Evolutionary conservation across 2,797 vertebrate genomes (phyloP).

Genomic region (Crypturellus tataupa): DNA sequence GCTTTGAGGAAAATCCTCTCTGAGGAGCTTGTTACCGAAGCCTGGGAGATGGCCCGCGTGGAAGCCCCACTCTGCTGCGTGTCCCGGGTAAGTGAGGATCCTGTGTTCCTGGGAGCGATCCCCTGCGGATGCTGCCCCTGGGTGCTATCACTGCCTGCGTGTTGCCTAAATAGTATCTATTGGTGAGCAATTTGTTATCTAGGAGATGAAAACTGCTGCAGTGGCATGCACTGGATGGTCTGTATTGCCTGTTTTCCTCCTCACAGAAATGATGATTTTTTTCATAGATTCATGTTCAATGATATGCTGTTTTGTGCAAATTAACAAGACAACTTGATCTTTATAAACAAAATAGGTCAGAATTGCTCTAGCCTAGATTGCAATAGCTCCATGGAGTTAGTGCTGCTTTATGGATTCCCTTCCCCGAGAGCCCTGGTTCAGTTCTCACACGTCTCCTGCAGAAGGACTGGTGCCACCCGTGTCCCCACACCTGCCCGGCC

Average conservation of each 20-base stretch:
- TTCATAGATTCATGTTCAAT: neutral
- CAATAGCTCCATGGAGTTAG: neutral
- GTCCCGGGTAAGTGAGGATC: too few relatives aligned
- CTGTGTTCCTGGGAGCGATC: fast-evolving
- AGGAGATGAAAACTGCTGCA: neutral
- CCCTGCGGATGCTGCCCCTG: neutral
- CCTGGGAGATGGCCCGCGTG: neutral
- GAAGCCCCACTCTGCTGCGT: neutral
- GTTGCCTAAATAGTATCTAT: neutral
- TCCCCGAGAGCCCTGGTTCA: too few relatives aligned
- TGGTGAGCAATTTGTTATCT: neutral
- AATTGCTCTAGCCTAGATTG: neutral
- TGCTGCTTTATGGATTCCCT: fast-evolving
- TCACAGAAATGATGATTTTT: constrained; percentile 12
- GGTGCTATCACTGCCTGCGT: fast-evolving
- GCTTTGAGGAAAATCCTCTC: neutral
- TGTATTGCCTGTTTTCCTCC: neutral
- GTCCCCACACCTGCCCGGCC: fast-evolving
- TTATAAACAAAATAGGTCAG: constrained; percentile 18
- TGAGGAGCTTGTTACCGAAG: neutral
- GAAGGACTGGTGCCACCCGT: neutral
- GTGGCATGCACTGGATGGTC: neutral
- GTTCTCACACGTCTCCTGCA: fast-evolving
- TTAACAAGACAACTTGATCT: neutral
- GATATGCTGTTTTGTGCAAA: constrained; percentile 17